A percentile compares a stretch with the other conserved stretches of the same genome.
Evolutionary conservation across 2,888 invertebrate genomes (phyloP).

Genomic region (Andrena praecox): DNA sequence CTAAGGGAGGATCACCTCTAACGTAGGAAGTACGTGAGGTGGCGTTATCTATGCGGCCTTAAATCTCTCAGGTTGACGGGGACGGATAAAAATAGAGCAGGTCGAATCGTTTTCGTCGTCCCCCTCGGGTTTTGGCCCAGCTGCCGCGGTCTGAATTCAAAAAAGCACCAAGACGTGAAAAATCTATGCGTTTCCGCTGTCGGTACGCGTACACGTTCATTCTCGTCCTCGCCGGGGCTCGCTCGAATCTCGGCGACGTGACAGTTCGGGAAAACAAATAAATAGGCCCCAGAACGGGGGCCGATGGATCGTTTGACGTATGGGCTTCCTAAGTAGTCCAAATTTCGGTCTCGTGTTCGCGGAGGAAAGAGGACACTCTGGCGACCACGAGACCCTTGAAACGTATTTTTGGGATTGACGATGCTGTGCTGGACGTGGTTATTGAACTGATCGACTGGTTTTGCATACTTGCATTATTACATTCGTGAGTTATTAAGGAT

Average conservation of each 20-base stretch:
- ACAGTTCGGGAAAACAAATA: conserved; percentile 52
- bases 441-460: not conserved
- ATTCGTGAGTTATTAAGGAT: not conserved
- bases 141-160: conserved; percentile 67
- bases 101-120: conserved; percentile 62
- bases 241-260: conserved; percentile 41
- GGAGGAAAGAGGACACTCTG: not conserved
- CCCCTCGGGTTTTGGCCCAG: conserved; percentile 60
- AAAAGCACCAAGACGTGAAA: conserved; percentile 54
- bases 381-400: not conserved
- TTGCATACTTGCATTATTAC: not conserved
- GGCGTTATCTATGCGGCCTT: conserved; percentile 75
- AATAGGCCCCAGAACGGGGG: conserved; percentile 8
- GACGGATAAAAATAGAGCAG: conserved; percentile 77
- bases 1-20: conserved; percentile 53
- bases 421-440: not conserved
- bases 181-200: conserved; percentile 63
- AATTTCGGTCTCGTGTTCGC: conserved; percentile 27
- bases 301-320: conserved; percentile 28
- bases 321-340: conserved; percentile 24
- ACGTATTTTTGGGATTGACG: not conserved
- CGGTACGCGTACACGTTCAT: conserved; percentile 46
- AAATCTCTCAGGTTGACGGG: conserved; percentile 77
- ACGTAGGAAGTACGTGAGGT: conserved; percentile 63
- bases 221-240: conserved; percentile 37